Conservation (phyloP, 2,113 vertebrate species). For the Pedionomus torquatus region DNA sequence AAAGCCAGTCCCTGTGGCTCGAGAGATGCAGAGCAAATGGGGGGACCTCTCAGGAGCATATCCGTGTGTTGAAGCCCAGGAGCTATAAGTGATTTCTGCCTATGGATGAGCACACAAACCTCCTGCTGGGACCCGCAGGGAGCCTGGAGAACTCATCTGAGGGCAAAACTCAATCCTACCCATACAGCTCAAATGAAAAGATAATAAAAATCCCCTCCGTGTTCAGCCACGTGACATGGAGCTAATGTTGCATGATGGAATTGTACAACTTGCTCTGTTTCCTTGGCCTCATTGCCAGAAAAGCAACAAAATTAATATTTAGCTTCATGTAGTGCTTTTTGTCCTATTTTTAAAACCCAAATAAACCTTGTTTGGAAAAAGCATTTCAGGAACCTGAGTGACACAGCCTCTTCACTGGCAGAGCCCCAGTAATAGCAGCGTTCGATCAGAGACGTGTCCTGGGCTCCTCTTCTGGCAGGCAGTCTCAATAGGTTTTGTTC, state of each 20-base stretch:
- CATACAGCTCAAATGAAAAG: neutral
- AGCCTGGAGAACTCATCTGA: neutral
- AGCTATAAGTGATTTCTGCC: neutral
- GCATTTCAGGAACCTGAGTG: neutral
- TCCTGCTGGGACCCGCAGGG: neutral
- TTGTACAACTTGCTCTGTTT: neutral
- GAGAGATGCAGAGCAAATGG: neutral
- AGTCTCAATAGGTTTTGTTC: neutral
- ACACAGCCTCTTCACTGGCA: neutral
- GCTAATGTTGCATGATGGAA: constrained; percentile 13
- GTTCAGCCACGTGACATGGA: neutral
- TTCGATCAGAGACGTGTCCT: neutral
- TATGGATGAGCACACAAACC: neutral
- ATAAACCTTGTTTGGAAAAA: neutral
- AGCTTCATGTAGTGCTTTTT: neutral
- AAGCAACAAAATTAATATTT: constrained; percentile 1
- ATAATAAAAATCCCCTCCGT: neutral
- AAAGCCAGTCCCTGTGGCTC: neutral
- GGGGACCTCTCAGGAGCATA: neutral
- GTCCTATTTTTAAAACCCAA: neutral
- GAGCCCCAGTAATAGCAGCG: neutral
- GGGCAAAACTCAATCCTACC: neutral
- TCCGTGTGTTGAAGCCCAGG: neutral
- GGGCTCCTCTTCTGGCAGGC: neutral
- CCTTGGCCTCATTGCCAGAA: neutral